Evolutionary conservation across 2,113 vertebrate genomes (phyloP).

Genomic region (Anser cygnoides): DNA sequence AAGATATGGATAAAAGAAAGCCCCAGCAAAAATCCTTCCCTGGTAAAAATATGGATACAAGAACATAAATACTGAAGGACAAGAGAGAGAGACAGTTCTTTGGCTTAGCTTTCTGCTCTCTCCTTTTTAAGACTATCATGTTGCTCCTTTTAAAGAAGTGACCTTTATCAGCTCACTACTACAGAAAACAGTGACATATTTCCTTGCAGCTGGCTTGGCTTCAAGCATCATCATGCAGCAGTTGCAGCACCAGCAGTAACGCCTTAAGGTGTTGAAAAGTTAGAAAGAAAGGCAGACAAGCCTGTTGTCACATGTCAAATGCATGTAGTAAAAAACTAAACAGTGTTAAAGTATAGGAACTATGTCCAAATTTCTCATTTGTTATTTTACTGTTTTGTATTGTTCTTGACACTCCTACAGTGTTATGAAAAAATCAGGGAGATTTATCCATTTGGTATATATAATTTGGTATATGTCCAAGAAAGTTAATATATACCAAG

Average conservation of each 20-base stretch:
- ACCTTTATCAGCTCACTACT: constrained; percentile 27
- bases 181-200: neutral
- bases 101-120: neutral
- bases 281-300: neutral
- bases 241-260: neutral
- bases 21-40: neutral
- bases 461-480: neutral
- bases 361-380: neutral
- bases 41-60: neutral
- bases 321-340: neutral
- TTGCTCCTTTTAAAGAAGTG: constrained; percentile 41
- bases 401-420: neutral
- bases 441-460: neutral
- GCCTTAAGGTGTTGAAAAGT: neutral
- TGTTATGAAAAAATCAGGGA: fast-evolving
- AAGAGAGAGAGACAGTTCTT: neutral
- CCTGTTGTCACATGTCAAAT: neutral
- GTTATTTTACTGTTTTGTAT: neutral
- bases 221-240: neutral
- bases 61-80: neutral
- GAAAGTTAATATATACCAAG: neutral
- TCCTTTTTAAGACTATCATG: neutral
- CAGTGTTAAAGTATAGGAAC: neutral
- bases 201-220: neutral
- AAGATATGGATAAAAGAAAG: constrained; percentile 83